Base-by-base conservation (phyloP, 2,888 invertebrate genomes). In the Eumacrocentrus americanus region DNA sequence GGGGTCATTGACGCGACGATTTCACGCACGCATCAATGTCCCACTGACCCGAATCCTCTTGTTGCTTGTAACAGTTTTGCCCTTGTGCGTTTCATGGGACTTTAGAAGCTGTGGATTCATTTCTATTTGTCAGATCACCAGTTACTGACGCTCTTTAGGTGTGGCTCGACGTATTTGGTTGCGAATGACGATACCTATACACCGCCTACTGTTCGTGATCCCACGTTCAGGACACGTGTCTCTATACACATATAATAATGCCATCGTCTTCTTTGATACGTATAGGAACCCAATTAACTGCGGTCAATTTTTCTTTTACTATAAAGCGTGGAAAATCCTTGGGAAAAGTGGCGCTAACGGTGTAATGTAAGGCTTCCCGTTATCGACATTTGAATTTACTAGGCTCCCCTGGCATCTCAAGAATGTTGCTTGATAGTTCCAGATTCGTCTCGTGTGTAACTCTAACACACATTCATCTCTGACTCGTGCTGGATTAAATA, bases 1-100 rank as follows among this genome's bases (percentile, higher is more conserved):
- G 44, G 67, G 79, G 75, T 78, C 78, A 70, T 79, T 78, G 79
- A 73, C 78, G 74, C 72, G 66, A 40, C 72, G 73, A 78, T 79
- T 79, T 79, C 76, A 76, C 75, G 69, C 70, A 72, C 69, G 71
- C 71, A 69, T 37, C 61, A 62, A 64, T 70, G 79, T 73, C 63
- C 78, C 71, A 79, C 79, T 79, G 73, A 78, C 79, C 77, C 70
- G 66, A 66, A 78, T 75, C 66, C 61, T 65, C 53, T 67, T 55
- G 66, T 67, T 61, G 60, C 63, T 62, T 60, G 60, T 58, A 40
- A 44, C 50, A 23, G 37, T n/a, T 48, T 42, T 42, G 57, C 70
- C 68, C 66, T 51, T 55, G 20, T 42, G 23, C 23, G 6, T 18
- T 46, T 46, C 14, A 20, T 46, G 23, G n/a, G n/a, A n/a, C n/a